These are phyloP conservation scores for Ciconia stormi DNA, from an alignment of 2,113 vertebrate species.

Conservation along the genomic window DNA sequence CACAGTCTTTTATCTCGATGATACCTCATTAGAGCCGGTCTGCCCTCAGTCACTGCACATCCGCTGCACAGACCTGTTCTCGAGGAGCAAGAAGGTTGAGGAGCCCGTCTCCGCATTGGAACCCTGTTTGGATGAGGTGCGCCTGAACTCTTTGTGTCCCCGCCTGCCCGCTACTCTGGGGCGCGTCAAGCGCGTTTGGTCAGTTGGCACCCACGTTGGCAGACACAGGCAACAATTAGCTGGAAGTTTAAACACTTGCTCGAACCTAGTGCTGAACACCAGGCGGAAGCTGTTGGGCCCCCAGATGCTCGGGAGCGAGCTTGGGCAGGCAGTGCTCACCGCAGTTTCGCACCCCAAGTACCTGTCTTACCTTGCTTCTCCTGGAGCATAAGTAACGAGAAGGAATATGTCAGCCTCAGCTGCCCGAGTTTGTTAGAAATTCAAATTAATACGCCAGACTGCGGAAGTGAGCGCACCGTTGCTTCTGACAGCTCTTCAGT, in stretches of 20 bases:
- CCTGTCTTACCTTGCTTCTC: not conserved
- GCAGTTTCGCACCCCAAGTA: no score
- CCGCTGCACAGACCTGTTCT: not conserved
- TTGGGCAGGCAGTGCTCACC: fast-evolving
- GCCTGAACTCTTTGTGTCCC: fast-evolving
- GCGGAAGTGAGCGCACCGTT: not conserved
- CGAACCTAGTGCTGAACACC: fast-evolving
- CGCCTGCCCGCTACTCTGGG: fast-evolving
- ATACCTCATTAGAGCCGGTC: not conserved
- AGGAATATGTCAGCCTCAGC: not conserved
- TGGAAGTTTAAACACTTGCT: no score
- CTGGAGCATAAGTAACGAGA: not conserved
- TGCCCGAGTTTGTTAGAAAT: not conserved
- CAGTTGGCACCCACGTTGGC: fast-evolving
- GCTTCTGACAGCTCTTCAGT: not conserved
- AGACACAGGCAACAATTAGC: not conserved
- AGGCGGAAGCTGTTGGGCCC: not conserved
- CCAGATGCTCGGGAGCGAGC: fast-evolving
- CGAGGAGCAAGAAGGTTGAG: not conserved
- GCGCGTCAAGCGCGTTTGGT: fast-evolving
- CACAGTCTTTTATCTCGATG: not conserved
- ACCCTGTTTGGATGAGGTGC: not conserved
- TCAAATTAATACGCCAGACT: fast-evolving
- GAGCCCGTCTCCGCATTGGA: fast-evolving
- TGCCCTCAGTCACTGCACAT: not conserved